These are phyloP conservation scores for Typhlichthys subterraneus DNA, from an alignment of 2,797 vertebrate genomes.

Conservation along the genomic window DNA sequence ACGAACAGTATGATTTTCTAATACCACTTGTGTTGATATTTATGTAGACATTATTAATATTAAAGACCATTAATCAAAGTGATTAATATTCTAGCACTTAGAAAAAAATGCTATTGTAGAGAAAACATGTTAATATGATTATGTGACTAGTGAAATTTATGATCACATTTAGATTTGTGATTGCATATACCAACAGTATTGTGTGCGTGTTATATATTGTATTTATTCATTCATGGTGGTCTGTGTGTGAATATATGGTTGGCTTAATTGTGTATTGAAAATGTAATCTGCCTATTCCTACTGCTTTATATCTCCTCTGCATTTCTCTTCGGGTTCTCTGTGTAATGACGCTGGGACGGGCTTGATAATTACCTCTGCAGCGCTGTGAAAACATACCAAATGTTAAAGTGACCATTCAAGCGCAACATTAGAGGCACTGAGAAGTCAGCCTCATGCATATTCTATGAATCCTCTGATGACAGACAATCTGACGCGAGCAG, in stretches of 20 bases:
- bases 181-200: slow-evolving; percentile 47
- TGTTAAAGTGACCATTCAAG: slow-evolving; percentile 23
- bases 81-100: slow-evolving; percentile 57
- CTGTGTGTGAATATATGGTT: slow-evolving; percentile 30
- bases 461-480: slow-evolving; percentile 29
- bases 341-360: slow-evolving; percentile 40
- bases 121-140: slow-evolving; percentile 29
- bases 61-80: slow-evolving; percentile 32
- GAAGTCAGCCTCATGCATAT: slow-evolving; percentile 43
- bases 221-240: slow-evolving; percentile 45
- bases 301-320: background rate
- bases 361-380: slow-evolving; percentile 45
- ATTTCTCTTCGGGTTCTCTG: slow-evolving; percentile 3
- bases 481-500: slow-evolving; percentile 5
- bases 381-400: slow-evolving; percentile 5
- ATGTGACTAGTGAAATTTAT: slow-evolving; percentile 24
- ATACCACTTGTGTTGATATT: slow-evolving; percentile 38
- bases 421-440: slow-evolving; percentile 42
- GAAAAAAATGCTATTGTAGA: slow-evolving; percentile 39
- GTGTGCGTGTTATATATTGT: slow-evolving; percentile 43
- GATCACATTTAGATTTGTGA: slow-evolving; percentile 38
- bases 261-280: slow-evolving; percentile 31
- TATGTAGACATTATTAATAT: slow-evolving; percentile 40
- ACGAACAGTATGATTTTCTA: slow-evolving; percentile 28
- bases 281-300: slow-evolving; percentile 5